Percentiles rank a stretch among this genome's conserved stretches.
phyloP scores from a whole-genome alignment of 1,140 invertebrate species.

The Brachionus paranguensis region DNA sequence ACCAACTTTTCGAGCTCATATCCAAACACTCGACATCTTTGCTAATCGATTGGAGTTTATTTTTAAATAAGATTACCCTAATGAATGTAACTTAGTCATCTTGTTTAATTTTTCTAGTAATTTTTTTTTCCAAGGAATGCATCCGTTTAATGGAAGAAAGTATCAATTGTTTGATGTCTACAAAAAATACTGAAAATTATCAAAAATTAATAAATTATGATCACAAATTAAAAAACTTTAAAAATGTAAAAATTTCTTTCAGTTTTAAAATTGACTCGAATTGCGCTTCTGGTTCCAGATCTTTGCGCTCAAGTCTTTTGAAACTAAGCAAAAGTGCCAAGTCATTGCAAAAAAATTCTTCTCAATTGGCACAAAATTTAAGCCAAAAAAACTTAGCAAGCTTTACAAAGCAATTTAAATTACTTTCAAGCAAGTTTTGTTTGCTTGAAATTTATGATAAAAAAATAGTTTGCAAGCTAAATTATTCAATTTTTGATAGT shows the following conservation, averaged over 20 bases:
- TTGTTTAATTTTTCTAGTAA: not conserved
- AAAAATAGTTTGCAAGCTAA: conserved; percentile 23
- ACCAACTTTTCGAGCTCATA: not conserved
- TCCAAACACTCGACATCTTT: not conserved
- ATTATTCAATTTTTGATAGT: not conserved
- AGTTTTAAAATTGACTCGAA: not conserved
- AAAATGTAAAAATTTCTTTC: not conserved
- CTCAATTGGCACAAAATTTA: not conserved
- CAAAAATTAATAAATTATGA: not conserved
- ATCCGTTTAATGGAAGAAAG: not conserved
- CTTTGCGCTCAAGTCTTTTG: not conserved
- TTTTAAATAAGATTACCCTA: not conserved
- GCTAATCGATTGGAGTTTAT: not conserved
- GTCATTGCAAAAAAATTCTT: not conserved
- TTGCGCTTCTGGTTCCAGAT: not conserved
- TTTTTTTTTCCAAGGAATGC: not conserved
- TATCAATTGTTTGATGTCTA: not conserved
- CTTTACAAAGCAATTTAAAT: not conserved
- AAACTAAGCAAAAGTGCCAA: not conserved
- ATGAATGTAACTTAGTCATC: not conserved
- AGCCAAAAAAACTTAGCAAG: not conserved
- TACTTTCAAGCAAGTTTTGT: not conserved
- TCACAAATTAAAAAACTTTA: not conserved
- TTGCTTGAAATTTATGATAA: conserved; percentile 37
- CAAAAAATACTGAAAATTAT: not conserved